Conservation (phyloP, 2,113 vertebrate genomes). For the Scomber scombrus region DNA sequence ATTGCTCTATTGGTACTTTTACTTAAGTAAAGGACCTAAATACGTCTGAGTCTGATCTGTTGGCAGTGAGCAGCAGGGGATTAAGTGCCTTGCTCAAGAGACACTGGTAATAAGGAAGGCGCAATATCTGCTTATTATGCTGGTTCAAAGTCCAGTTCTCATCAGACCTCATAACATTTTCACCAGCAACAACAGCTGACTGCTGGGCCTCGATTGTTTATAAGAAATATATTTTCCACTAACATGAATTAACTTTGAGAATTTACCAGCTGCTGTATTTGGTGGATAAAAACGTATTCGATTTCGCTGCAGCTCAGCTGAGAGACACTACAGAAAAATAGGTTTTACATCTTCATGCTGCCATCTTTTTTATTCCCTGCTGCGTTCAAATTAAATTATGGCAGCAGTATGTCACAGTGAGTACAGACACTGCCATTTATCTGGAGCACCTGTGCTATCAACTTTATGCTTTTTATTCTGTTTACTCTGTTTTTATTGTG, state of each 20-base stretch:
- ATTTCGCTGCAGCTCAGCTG: conserved; percentile 4
- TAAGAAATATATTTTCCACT: not conserved
- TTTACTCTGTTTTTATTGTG: conserved; percentile 19
- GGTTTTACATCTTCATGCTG: conserved; percentile 47
- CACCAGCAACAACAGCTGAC: not conserved
- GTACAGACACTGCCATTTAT: conserved; percentile 26
- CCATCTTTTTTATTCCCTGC: conserved; percentile 36
- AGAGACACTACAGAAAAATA: conserved; percentile 37
- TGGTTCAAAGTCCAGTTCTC: not conserved
- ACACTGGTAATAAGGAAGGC: too few relatives aligned
- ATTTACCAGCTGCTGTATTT: conserved; percentile 17
- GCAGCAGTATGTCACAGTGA: conserved; percentile 20
- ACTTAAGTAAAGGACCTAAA: too few relatives aligned
- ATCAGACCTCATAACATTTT: conserved; percentile 4
- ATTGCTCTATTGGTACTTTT: too few relatives aligned
- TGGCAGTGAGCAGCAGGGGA: too few relatives aligned
- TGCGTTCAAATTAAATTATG: conserved; percentile 49
- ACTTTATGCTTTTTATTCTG: conserved; percentile 6
- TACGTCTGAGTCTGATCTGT: too few relatives aligned
- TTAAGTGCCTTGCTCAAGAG: too few relatives aligned
- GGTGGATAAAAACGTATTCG: not conserved
- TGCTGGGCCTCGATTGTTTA: not conserved
- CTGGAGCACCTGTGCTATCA: conserved; percentile 17
- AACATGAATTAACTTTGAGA: conserved; percentile 6
- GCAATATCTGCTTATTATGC: too few relatives aligned